A percentile compares a stretch with the other conserved stretches of the same genome.
phyloP scores from a whole-genome alignment of 2,797 vertebrate species.

The Cossypha niveicapilla region DNA sequence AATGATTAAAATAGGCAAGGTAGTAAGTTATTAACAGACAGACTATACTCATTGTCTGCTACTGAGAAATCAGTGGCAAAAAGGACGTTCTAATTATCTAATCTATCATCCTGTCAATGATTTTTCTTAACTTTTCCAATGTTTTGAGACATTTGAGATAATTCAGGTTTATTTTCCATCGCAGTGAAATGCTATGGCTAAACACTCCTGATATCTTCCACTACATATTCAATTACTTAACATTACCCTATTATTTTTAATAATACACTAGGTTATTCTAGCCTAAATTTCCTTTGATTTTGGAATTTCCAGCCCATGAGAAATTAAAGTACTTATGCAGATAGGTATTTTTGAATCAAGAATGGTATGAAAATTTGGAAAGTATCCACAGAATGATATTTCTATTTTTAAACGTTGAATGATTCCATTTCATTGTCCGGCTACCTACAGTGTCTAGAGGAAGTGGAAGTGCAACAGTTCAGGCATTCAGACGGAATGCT shows the following conservation, averaged over 20 bases:
- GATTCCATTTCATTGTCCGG: not conserved
- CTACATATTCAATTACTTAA: not conserved
- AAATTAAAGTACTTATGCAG: not conserved
- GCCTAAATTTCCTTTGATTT: not conserved
- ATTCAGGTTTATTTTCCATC: not conserved
- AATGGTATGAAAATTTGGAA: not conserved
- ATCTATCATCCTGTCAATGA: conserved; percentile 1
- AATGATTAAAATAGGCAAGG: not conserved
- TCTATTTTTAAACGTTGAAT: not conserved
- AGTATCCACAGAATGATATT: not conserved
- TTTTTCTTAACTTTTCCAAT: not conserved
- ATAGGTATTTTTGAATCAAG: not conserved
- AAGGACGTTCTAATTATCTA: conserved; percentile 24
- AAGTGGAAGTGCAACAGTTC: not conserved
- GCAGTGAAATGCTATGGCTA: not conserved
- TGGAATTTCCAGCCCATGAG: not conserved
- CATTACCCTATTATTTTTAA: not conserved
- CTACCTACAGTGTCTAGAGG: not conserved
- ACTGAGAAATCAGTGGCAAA: not conserved
- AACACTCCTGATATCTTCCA: not conserved
- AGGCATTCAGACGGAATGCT: not conserved
- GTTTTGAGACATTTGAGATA: conserved; percentile 17
- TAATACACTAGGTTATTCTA: not conserved
- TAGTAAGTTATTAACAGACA: not conserved
- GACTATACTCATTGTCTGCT: not conserved